These are phyloP conservation scores for Haliclona indistincta DNA, from an alignment of 37 sponge, comb jelly and placozoan genomes.

Conservation along the genomic window DNA sequence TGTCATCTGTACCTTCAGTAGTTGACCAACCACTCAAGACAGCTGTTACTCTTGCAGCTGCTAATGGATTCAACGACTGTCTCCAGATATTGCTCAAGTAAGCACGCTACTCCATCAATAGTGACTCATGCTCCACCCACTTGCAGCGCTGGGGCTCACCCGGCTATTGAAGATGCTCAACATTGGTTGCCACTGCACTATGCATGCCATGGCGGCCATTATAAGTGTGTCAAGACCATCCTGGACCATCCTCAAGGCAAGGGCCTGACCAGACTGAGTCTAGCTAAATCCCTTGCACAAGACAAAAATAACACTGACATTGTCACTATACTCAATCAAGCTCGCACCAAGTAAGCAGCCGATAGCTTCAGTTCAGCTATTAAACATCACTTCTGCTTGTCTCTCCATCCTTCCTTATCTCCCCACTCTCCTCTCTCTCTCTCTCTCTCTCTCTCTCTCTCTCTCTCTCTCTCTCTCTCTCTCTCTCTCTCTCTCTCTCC, in stretches of 20 bases:
- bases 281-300: conserved; percentile 16
- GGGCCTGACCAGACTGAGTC: conserved; percentile 38
- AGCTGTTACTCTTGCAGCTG: conserved; percentile 44
- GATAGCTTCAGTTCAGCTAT: too few relatives aligned
- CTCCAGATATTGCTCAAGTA: conserved; percentile 40
- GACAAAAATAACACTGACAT: conserved; percentile 15
- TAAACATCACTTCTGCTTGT: background rate
- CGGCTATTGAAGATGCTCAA: background rate
- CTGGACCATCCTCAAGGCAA: conserved; percentile 17
- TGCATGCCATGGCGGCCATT: conserved; percentile 35
- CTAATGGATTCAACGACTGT: conserved; percentile 32
- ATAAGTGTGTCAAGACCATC: conserved; percentile 42
- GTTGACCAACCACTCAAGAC: conserved; percentile 28
- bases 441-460: conserved; percentile 1
- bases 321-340: conserved; percentile 13
- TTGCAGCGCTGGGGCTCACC: conserved; percentile 24
- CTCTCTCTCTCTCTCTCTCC: background rate
- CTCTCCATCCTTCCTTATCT: conserved; percentile 1
- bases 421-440: background rate
- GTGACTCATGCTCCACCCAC: background rate
- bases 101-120: too few relatives aligned
- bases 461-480: background rate
- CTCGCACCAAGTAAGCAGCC: conserved; percentile 21
- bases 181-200: conserved; percentile 40
- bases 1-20: background rate